Evolutionary conservation across 1,140 invertebrate species (phyloP).

Genomic region (Acromyrmex heyeri): DNA sequence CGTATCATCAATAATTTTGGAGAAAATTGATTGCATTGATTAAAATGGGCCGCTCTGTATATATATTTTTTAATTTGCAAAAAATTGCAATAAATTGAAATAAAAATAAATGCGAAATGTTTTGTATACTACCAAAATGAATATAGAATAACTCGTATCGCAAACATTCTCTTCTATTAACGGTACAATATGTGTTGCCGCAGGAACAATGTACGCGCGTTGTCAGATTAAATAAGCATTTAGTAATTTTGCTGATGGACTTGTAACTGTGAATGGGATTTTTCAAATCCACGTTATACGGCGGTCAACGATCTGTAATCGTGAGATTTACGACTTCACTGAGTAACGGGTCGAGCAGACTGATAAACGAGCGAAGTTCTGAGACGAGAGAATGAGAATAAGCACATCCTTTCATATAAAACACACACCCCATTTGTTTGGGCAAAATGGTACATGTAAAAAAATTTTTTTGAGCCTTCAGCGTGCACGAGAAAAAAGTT

Average conservation of each 20-base stretch:
- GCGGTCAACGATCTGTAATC: slow-evolving; percentile 36
- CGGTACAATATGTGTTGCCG: background rate
- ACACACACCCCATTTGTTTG: slow-evolving; percentile 16
- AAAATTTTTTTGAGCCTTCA: slow-evolving; percentile 17
- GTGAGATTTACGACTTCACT: slow-evolving; percentile 52
- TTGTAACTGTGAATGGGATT: slow-evolving; percentile 3
- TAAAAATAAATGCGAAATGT: background rate
- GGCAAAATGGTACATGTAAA: background rate
- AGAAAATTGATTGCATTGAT: too few species aligned
- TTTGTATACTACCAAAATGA: background rate
- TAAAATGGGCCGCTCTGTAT: too few species aligned
- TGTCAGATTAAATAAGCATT: slow-evolving; percentile 25
- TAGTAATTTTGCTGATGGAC: slow-evolving; percentile 39
- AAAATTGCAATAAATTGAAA: too few species aligned
- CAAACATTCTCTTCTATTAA: background rate
- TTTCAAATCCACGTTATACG: slow-evolving; percentile 18
- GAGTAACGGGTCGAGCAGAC: slow-evolving; percentile 44
- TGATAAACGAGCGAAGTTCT: slow-evolving; percentile 70
- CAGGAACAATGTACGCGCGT: background rate
- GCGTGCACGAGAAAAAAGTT: slow-evolving; percentile 20
- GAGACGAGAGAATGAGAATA: slow-evolving; percentile 60
- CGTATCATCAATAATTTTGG: too few species aligned
- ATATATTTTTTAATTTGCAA: background rate
- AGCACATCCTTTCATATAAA: slow-evolving; percentile 53
- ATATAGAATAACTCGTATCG: background rate